Conservation (phyloP, 2,888 invertebrate genomes). For the Formica aserva region DNA sequence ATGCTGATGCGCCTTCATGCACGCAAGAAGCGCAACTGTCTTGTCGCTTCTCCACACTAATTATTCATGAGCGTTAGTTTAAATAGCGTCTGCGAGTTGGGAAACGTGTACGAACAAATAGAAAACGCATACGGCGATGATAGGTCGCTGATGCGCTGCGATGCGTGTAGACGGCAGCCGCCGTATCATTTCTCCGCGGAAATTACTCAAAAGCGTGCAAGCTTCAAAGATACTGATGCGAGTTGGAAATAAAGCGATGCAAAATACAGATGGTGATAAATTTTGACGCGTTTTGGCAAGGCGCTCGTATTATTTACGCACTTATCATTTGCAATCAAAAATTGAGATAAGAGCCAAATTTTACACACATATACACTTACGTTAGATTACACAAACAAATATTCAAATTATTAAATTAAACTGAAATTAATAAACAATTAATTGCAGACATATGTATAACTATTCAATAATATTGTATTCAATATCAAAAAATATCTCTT, state of each 20-base stretch:
- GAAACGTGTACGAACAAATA: constrained; percentile 34
- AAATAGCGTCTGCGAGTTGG: constrained; percentile 20
- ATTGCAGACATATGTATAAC: background rate
- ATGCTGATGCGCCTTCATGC: constrained; percentile 16
- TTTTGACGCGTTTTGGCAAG: constrained; percentile 6
- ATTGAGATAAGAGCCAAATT: background rate
- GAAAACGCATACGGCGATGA: constrained; percentile 45
- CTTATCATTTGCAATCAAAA: background rate
- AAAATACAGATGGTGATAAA: constrained; percentile 15
- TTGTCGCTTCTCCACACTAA: constrained; percentile 43
- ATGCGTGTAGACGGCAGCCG: constrained; percentile 1
- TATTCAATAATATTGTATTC: background rate
- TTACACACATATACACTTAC: background rate
- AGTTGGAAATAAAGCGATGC: constrained; percentile 3
- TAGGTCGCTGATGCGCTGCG: constrained; percentile 28
- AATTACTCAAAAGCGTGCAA: constrained; percentile 35
- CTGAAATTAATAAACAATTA: background rate
- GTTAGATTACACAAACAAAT: background rate
- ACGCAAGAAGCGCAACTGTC: constrained; percentile 22
- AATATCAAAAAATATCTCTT: background rate
- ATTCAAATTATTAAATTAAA: background rate
- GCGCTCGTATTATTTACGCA: background rate
- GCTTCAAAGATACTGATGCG: constrained; percentile 9
- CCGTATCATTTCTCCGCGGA: constrained; percentile 29
- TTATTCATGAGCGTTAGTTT: constrained; percentile 38